Evolutionary conservation across 2,113 vertebrate species (phyloP).

Genomic region (Hyla sarda): DNA sequence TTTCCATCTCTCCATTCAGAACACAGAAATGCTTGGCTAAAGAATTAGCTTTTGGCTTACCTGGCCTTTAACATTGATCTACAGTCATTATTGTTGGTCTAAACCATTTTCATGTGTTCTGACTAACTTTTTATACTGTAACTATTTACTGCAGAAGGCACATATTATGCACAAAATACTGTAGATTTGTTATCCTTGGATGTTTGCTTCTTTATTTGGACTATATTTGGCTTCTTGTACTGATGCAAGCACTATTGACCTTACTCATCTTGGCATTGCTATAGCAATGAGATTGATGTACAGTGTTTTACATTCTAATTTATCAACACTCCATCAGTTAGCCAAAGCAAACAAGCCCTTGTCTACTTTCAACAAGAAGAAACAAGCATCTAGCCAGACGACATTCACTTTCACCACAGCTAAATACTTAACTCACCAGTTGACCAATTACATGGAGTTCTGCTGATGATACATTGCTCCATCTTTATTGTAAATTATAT

Average conservation of each 20-base stretch:
- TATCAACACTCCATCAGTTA: conserved; percentile 44
- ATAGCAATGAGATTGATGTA: conserved; percentile 18
- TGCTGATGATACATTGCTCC: too few species aligned
- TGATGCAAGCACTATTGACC: conserved; percentile 47
- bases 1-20: too few species aligned
- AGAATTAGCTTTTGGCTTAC: too few species aligned
- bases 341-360: conserved; percentile 61
- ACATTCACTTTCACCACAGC: neutral
- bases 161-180: neutral
- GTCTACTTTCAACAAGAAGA: conserved; percentile 56
- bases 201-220: conserved; percentile 3
- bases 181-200: neutral
- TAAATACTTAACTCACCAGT: neutral
- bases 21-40: too few species aligned
- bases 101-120: too few species aligned
- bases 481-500: too few species aligned
- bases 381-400: conserved; percentile 60
- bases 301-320: conserved; percentile 32
- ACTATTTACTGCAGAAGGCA: neutral
- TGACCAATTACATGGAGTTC: neutral
- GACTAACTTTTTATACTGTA: too few species aligned
- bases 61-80: too few species aligned
- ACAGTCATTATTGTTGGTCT: too few species aligned
- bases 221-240: conserved; percentile 7
- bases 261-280: conserved; percentile 45